These are phyloP conservation scores for Anorthoa munda DNA, from an alignment of 2,888 invertebrate species.

Conservation along the genomic window DNA sequence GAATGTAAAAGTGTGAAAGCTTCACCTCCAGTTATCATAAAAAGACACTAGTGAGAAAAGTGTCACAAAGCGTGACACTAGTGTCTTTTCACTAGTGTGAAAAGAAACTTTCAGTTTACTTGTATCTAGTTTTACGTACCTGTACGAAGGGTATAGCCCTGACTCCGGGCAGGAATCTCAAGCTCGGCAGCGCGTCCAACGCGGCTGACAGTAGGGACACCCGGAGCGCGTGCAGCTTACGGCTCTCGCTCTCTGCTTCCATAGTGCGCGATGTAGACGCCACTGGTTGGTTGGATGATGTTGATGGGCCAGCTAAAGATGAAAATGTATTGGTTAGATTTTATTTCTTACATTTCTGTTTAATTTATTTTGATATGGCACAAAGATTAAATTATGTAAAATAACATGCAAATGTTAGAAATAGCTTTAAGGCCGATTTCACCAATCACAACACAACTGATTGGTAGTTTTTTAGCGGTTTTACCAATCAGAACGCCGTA, in stretches of 20 bases:
- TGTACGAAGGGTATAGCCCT: slow-evolving; percentile 98
- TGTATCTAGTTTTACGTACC: slow-evolving; percentile 84
- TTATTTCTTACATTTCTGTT: not conserved
- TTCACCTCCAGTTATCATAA: too few relatives aligned
- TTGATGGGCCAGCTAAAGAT: slow-evolving; percentile 80
- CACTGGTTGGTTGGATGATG: slow-evolving; percentile 79
- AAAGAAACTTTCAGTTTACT: too few relatives aligned
- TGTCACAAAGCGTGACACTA: too few relatives aligned
- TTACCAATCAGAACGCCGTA: too few relatives aligned
- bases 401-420: too few relatives aligned
- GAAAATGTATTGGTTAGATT: not conserved
- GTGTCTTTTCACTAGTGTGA: too few relatives aligned
- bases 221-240: slow-evolving; percentile 92
- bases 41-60: too few relatives aligned
- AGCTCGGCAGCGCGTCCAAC: slow-evolving; percentile 94
- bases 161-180: slow-evolving; percentile 95
- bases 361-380: too few relatives aligned
- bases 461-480: too few relatives aligned
- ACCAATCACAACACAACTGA: too few relatives aligned
- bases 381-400: not conserved
- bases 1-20: too few relatives aligned
- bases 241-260: slow-evolving; percentile 87
- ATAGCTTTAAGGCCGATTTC: too few relatives aligned
- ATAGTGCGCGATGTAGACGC: slow-evolving; percentile 80
- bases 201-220: slow-evolving; percentile 94